phyloP scores from a whole-genome alignment of 1,140 invertebrate species.

The Eurosta solidaginis region DNA sequence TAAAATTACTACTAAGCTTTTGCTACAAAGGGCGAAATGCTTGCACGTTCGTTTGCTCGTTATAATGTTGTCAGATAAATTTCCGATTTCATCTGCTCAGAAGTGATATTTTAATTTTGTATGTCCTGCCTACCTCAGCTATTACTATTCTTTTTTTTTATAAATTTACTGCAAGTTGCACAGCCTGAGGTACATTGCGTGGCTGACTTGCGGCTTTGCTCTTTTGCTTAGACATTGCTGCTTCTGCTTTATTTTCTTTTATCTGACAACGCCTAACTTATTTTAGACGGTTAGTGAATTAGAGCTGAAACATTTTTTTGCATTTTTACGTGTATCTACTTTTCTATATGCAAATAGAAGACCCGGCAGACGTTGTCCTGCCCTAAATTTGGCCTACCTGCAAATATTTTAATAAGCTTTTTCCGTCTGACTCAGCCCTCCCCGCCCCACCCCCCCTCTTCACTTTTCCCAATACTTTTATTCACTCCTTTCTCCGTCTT shows the following conservation, averaged over 20 bases:
- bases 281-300: conserved; percentile 9
- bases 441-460: too few species aligned
- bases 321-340: too few species aligned
- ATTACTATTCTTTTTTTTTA: too few species aligned
- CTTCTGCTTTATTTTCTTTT: not conserved
- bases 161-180: not conserved
- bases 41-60: conserved; percentile 13
- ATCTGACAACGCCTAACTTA: conserved; percentile 5
- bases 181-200: not conserved
- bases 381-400: too few species aligned
- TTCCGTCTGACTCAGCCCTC: too few species aligned
- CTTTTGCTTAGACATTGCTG: not conserved
- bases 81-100: conserved; percentile 11
- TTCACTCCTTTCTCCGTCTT: too few species aligned
- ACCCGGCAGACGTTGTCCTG: too few species aligned
- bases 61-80: conserved; percentile 19
- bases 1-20: too few species aligned
- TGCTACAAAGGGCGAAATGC: not conserved
- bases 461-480: too few species aligned
- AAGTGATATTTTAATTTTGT: conserved; percentile 19
- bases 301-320: not conserved
- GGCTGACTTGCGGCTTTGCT: not conserved
- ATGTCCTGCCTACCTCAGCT: not conserved
- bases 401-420: too few species aligned
- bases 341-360: too few species aligned